Conservation (phyloP, 2,113 vertebrate genomes). For the Pandion haliaetus region DNA sequence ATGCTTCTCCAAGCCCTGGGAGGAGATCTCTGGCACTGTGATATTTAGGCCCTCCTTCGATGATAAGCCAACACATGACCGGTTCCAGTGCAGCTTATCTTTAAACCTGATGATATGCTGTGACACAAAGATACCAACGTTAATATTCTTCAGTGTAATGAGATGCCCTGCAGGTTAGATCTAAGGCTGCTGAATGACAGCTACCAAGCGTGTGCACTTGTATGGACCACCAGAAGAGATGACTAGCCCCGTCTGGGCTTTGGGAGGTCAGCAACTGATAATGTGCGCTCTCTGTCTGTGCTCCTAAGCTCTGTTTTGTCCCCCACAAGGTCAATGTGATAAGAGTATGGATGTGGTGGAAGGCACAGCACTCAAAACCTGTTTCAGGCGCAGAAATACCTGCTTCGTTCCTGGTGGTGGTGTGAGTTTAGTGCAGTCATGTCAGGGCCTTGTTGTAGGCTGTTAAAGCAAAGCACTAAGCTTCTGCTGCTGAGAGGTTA, state of each 20-base stretch:
- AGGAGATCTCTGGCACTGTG: not conserved
- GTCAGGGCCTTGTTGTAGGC: not conserved
- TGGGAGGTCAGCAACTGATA: not conserved
- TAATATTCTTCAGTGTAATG: not conserved
- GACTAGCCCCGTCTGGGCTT: not conserved
- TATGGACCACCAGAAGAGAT: not conserved
- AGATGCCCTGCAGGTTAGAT: not conserved
- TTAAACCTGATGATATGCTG: not conserved
- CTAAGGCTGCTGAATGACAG: not conserved
- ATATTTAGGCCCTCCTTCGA: not conserved
- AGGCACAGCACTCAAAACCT: not conserved
- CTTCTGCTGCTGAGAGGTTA: not conserved
- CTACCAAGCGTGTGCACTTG: not conserved
- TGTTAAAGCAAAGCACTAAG: not conserved
- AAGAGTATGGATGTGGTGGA: not conserved
- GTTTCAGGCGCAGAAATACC: not conserved
- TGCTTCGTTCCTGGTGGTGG: not conserved
- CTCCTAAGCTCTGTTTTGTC: not conserved
- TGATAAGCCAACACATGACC: not conserved
- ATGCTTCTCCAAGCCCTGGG: not conserved
- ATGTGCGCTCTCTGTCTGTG: not conserved
- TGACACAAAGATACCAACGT: rapidly evolving
- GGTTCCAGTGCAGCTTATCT: not conserved
- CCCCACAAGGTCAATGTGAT: not conserved
- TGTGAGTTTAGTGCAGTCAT: not conserved